A percentile compares a stretch with the other conserved stretches of the same genome.
Conservation (phyloP, 2,797 vertebrate species). For the Neosilurus hyrtlii region DNA sequence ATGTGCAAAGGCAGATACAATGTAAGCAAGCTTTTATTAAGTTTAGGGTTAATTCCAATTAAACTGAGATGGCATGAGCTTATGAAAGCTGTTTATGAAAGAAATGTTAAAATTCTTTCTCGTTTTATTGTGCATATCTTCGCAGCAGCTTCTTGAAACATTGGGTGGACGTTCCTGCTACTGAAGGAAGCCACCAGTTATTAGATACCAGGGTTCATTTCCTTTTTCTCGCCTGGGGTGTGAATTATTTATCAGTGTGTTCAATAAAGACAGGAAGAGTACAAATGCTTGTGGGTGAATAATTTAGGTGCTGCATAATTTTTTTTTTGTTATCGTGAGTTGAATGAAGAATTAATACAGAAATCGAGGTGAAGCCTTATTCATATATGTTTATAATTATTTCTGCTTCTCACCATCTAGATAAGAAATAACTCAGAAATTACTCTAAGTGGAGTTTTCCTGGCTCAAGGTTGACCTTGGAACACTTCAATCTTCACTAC, state of each 20-base stretch:
- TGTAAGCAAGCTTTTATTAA: too few relatives aligned
- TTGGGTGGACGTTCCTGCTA: background rate
- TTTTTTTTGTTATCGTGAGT: background rate
- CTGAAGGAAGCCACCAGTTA: conserved; percentile 1
- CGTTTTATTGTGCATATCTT: background rate
- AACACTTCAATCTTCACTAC: conserved; percentile 50
- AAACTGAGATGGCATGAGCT: background rate
- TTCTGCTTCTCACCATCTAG: conserved; percentile 52
- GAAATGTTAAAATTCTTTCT: background rate
- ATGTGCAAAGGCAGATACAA: too few relatives aligned
- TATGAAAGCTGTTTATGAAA: background rate
- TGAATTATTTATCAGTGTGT: background rate
- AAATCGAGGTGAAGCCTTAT: background rate
- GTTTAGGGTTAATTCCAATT: background rate
- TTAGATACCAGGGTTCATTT: background rate
- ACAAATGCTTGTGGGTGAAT: background rate
- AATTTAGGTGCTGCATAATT: background rate
- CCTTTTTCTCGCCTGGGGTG: background rate
- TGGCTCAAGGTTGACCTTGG: conserved; percentile 10
- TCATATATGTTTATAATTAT: background rate
- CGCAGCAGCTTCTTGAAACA: background rate
- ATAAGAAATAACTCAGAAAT: conserved; percentile 77
- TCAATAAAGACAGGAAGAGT: conserved; percentile 9
- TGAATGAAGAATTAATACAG: background rate
- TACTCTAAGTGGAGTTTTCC: conserved; percentile 39